phyloP scores from a whole-genome alignment of 2,888 invertebrate genomes.

The Odontocolon sp. region DNA sequence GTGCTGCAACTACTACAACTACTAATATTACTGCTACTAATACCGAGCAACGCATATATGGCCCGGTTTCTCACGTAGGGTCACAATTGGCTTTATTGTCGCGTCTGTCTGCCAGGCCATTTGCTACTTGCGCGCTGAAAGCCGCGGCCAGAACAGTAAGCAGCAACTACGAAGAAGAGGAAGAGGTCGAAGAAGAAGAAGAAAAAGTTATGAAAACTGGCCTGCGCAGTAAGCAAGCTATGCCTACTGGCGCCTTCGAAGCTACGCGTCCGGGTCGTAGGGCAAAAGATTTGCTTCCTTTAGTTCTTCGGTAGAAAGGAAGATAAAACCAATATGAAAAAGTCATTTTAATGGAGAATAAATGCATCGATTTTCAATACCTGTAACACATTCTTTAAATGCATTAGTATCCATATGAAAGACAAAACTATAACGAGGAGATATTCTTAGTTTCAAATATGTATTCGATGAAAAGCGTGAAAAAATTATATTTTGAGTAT shows the following conservation, averaged over 20 bases:
- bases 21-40: conserved; percentile 18
- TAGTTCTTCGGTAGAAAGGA: too few relatives aligned
- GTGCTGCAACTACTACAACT: conserved; percentile 20
- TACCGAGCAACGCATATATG: conserved; percentile 56
- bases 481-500: too few relatives aligned
- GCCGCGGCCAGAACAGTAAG: too few relatives aligned
- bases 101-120: conserved; percentile 67
- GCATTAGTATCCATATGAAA: too few relatives aligned
- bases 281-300: not conserved
- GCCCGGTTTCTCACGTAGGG: conserved; percentile 75
- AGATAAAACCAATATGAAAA: too few relatives aligned
- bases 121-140: conserved; percentile 45
- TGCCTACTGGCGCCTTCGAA: conserved; percentile 24
- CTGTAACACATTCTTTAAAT: too few relatives aligned
- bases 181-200: conserved; percentile 8
- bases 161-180: conserved; percentile 3
- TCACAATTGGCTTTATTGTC: conserved; percentile 77
- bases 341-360: too few relatives aligned
- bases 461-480: too few relatives aligned
- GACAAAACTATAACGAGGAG: too few relatives aligned
- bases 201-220: conserved; percentile 17
- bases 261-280: not conserved
- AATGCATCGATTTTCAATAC: too few relatives aligned
- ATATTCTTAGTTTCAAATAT: too few relatives aligned
- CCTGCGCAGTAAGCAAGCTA: not conserved